Evolutionary conservation across 64 coral and sea anemone species (phyloP).

Genomic region (Dendrophyllia cribrosa): DNA sequence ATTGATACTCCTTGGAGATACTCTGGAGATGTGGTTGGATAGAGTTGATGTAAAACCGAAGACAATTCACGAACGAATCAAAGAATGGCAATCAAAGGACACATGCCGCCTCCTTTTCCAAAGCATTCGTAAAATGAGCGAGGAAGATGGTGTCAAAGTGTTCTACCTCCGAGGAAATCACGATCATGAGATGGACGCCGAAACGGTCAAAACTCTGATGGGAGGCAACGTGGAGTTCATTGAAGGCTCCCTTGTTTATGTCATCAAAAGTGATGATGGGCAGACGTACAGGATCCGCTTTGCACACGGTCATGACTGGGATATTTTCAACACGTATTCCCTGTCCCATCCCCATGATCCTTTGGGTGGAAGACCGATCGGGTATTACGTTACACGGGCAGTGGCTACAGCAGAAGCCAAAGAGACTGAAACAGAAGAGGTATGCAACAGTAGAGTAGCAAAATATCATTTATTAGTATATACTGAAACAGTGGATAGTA

Average conservation of each 20-base stretch:
- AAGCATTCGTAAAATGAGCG: not conserved
- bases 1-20: not conserved
- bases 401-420: constrained; percentile 6
- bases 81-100: not conserved
- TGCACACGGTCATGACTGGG: constrained; percentile 53
- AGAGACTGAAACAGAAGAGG: constrained; percentile 12
- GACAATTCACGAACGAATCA: not conserved
- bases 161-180: constrained; percentile 57
- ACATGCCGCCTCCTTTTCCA: not conserved
- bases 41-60: not conserved
- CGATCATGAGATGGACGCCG: constrained; percentile 15
- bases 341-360: not conserved
- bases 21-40: constrained; percentile 19
- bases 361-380: constrained; percentile 9
- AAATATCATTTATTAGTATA: no score
- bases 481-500: no score
- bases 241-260: constrained; percentile 32
- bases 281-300: constrained; percentile 48
- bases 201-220: not conserved
- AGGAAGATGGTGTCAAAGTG: constrained; percentile 30
- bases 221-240: constrained; percentile 42
- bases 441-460: no score
- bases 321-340: constrained; percentile 48
- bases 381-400: constrained; percentile 55
- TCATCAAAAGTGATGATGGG: not conserved